Evolutionary conservation across 2,797 vertebrate genomes (phyloP).

Genomic region (Lacerta agilis): DNA sequence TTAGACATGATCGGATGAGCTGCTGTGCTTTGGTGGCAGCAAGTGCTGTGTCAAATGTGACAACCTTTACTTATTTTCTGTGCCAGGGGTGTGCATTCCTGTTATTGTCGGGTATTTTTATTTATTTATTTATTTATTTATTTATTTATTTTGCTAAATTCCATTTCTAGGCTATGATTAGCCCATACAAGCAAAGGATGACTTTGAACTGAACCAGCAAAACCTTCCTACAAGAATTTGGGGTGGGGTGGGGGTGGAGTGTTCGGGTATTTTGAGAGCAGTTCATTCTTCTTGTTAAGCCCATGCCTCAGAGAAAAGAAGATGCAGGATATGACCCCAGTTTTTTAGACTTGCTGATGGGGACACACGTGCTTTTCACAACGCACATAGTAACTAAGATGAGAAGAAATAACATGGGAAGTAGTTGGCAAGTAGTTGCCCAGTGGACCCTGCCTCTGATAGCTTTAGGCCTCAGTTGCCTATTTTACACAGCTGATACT

Average conservation of each 20-base stretch:
- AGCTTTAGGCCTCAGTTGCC: constrained; percentile 15
- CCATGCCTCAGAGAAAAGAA: neutral
- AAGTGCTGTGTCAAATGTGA: too few relatives aligned
- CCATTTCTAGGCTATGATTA: too few relatives aligned
- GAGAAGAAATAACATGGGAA: neutral
- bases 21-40: too few relatives aligned
- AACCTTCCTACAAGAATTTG: neutral
- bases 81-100: too few relatives aligned
- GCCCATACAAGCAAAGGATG: too few relatives aligned
- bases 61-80: too few relatives aligned
- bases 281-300: neutral
- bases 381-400: neutral
- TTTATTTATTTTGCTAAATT: too few relatives aligned
- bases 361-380: neutral
- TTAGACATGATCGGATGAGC: too few relatives aligned
- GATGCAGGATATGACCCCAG: neutral
- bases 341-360: neutral
- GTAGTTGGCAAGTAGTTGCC: neutral
- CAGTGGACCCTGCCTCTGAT: neutral
- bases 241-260: too few relatives aligned
- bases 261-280: neutral
- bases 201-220: neutral
- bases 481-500: constrained; percentile 13
- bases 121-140: too few relatives aligned
- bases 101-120: too few relatives aligned